A percentile compares a stretch with the other conserved stretches of the same genome.
These are phyloP conservation scores for Holcopasites calliopsidis DNA, from an alignment of 1,140 invertebrate species.

Conservation along the genomic window DNA sequence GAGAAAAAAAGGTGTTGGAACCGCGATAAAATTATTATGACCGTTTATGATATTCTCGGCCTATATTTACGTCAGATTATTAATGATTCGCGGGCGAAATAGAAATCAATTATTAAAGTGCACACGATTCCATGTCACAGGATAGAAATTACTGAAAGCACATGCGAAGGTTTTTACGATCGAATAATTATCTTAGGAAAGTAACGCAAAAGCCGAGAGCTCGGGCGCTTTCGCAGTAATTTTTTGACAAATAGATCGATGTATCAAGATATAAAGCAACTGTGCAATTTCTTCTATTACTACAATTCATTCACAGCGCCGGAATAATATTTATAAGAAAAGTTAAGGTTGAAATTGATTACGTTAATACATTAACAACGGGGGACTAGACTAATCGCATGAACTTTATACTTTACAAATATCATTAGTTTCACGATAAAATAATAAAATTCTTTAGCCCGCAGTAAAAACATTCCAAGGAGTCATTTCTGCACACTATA, in stretches of 20 bases:
- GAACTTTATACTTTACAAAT: background rate
- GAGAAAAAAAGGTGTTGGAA: background rate
- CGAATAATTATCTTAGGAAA: background rate
- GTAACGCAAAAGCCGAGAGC: conserved; percentile 20
- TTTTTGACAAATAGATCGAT: background rate
- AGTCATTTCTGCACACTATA: background rate
- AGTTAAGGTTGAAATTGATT: conserved; percentile 9
- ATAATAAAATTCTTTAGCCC: background rate
- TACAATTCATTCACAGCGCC: background rate
- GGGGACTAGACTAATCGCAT: background rate
- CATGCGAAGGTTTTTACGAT: conserved; percentile 17
- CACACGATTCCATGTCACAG: background rate
- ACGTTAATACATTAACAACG: conserved; percentile 21
- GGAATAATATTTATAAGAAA: conserved; percentile 18
- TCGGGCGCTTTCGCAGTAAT: background rate
- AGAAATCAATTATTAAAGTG: conserved; percentile 37
- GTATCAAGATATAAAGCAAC: background rate
- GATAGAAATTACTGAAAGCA: conserved; percentile 16
- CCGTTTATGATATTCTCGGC: background rate
- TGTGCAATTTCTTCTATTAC: background rate
- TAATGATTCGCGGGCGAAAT: background rate
- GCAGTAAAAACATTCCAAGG: background rate
- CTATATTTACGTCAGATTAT: background rate
- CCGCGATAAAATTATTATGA: background rate
- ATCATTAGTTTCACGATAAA: background rate